These are phyloP conservation scores for Lerista edwardsae DNA, from an alignment of 2,797 vertebrate genomes.

Conservation along the genomic window DNA sequence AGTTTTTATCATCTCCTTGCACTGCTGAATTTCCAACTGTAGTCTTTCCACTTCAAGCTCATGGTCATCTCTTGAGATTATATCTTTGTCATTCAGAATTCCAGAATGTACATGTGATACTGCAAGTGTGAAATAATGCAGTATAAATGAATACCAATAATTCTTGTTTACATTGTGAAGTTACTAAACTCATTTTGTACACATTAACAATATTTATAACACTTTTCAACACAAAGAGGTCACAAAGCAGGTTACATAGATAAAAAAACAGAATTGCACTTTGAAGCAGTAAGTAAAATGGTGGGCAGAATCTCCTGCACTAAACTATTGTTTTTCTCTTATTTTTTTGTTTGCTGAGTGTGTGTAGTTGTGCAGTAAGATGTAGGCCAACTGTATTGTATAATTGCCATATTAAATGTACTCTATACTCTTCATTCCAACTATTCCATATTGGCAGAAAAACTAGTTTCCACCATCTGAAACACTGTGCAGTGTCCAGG, in stretches of 20 bases:
- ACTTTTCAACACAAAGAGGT: no score
- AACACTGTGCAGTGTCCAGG: not conserved
- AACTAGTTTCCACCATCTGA: not conserved
- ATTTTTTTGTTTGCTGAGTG: no score
- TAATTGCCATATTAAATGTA: not conserved
- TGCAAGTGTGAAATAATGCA: slow-evolving; percentile 56
- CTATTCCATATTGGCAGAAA: not conserved
- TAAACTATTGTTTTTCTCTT: no score
- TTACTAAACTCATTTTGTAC: not conserved
- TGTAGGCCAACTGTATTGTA: not conserved
- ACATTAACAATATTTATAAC: no score
- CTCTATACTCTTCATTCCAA: not conserved
- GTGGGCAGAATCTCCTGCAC: no score
- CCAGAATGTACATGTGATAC: slow-evolving; percentile 83
- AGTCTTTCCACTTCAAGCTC: slow-evolving; percentile 90
- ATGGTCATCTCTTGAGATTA: slow-evolving; percentile 87
- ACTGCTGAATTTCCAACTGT: slow-evolving; percentile 90
- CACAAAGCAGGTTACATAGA: no score
- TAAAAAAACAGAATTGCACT: no score
- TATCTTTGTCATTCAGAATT: slow-evolving; percentile 77
- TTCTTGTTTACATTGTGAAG: not conserved
- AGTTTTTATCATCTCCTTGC: slow-evolving; percentile 94
- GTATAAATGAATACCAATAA: no score
- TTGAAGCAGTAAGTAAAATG: no score
- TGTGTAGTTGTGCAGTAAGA: no score